Evolutionary conservation across 2,888 invertebrate genomes (phyloP).

Genomic region (Agonum fuliginosum): DNA sequence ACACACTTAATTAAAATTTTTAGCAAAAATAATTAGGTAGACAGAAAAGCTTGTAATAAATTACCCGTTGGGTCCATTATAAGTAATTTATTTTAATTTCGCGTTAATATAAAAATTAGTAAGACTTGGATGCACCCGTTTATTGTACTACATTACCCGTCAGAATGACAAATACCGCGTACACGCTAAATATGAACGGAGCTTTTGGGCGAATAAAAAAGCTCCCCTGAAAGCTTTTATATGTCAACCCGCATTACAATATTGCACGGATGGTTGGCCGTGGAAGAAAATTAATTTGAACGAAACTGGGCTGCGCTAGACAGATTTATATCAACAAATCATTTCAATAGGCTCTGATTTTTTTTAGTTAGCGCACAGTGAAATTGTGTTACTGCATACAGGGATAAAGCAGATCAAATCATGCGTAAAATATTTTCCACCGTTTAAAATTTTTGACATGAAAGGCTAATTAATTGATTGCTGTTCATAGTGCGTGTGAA

Average conservation of each 20-base stretch:
- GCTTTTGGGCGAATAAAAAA: constrained; percentile 39
- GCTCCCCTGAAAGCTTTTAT: constrained; percentile 52
- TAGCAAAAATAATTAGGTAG: constrained; percentile 7
- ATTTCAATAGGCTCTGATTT: constrained; percentile 35
- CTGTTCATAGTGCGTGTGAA: not conserved
- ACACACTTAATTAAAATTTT: not conserved
- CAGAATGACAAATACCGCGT: constrained; percentile 38
- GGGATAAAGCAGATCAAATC: not conserved
- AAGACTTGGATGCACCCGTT: constrained; percentile 32
- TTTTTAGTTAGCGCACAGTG: not conserved
- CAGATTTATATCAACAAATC: constrained; percentile 44
- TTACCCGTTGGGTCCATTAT: constrained; percentile 9
- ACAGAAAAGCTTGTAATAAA: not conserved
- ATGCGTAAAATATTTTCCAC: not conserved
- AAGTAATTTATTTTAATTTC: constrained; percentile 36
- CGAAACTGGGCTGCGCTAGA: constrained; percentile 35
- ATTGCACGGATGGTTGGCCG: constrained; percentile 33
- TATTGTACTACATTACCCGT: constrained; percentile 31
- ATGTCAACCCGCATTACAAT: constrained; percentile 52
- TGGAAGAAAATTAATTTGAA: constrained; percentile 50
- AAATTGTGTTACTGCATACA: not conserved
- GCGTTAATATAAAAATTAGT: constrained; percentile 20
- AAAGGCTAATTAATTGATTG: not conserved
- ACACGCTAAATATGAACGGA: constrained; percentile 30
- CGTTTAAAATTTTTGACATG: not conserved